These are phyloP conservation scores for Zaprionus tsacasi DNA, from an alignment of 1,140 invertebrate genomes.

Conservation along the genomic window DNA sequence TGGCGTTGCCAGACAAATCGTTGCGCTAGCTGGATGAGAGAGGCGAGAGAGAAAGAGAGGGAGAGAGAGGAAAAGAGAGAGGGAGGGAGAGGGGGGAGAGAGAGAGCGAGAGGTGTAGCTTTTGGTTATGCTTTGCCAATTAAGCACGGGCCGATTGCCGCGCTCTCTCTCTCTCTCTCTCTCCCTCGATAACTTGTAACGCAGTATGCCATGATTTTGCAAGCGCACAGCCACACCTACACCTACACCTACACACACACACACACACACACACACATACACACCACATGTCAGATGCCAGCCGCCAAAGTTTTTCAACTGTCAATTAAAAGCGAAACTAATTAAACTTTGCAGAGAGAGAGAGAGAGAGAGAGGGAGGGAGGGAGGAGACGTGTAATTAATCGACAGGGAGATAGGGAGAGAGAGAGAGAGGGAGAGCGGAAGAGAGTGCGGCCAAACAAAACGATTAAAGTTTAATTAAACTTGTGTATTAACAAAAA, in stretches of 20 bases:
- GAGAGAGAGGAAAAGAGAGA: background rate
- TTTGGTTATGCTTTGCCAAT: slow-evolving; percentile 42
- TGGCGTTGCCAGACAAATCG: slow-evolving; percentile 5
- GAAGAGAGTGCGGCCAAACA: slow-evolving; percentile 2
- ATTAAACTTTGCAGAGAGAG: slow-evolving; percentile 73
- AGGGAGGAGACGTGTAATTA: slow-evolving; percentile 75
- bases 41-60: background rate
- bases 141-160: slow-evolving; percentile 6
- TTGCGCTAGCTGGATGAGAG: background rate
- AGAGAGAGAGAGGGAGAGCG: background rate
- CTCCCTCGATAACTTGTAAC: slow-evolving; percentile 22
- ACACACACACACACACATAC: slow-evolving; percentile 1
- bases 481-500: slow-evolving; percentile 61
- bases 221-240: background rate
- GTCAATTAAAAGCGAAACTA: slow-evolving; percentile 80
- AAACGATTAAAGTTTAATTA: slow-evolving; percentile 77
- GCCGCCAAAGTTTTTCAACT: slow-evolving; percentile 69
- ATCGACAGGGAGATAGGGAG: slow-evolving; percentile 54
- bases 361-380: slow-evolving; percentile 50
- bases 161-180: background rate
- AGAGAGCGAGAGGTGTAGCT: background rate
- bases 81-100: background rate
- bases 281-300: slow-evolving; percentile 49
- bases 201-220: slow-evolving; percentile 4
- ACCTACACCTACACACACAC: background rate